A percentile compares a stretch with the other conserved stretches of the same genome.
Conservation (phyloP, 2,113 vertebrate genomes). For the Thunnus maccoyii region DNA sequence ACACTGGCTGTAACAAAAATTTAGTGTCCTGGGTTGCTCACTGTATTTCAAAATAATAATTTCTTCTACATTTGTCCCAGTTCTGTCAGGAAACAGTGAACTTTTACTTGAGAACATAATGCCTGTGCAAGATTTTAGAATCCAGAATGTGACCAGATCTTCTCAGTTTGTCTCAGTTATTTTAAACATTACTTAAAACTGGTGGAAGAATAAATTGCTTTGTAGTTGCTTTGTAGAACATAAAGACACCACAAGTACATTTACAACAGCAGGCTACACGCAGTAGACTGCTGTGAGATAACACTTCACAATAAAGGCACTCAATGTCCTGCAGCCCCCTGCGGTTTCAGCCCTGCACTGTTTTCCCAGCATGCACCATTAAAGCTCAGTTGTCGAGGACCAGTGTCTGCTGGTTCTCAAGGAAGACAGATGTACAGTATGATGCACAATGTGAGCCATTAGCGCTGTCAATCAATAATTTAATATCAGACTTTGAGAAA, state of each 20-base stretch:
- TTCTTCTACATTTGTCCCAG: conserved; percentile 43
- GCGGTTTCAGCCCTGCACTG: conserved; percentile 29
- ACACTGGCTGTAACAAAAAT: not conserved
- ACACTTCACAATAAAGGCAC: conserved; percentile 32
- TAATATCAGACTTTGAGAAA: conserved; percentile 9
- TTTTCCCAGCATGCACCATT: conserved; percentile 56
- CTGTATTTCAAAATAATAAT: conserved; percentile 25
- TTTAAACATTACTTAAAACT: conserved; percentile 45
- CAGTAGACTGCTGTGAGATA: conserved; percentile 37
- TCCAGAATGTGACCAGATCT: conserved; percentile 42
- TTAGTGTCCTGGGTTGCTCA: conserved; percentile 18
- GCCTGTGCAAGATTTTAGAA: conserved; percentile 38
- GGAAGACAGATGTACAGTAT: not conserved
- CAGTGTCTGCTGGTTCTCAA: conserved; percentile 12
- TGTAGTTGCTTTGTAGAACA: conserved; percentile 33
- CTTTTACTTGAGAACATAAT: conserved; percentile 42
- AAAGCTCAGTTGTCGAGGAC: conserved; percentile 26
- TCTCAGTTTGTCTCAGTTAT: conserved; percentile 30
- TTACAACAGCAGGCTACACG: not conserved
- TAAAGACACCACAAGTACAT: conserved; percentile 33
- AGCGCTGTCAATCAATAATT: conserved; percentile 56
- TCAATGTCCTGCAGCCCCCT: conserved; percentile 4
- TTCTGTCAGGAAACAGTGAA: conserved; percentile 62
- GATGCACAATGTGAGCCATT: conserved; percentile 39
- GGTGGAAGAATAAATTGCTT: conserved; percentile 36